Base-by-base conservation (phyloP, 2,797 vertebrate genomes). In the Hippopotamyrus pictus region DNA sequence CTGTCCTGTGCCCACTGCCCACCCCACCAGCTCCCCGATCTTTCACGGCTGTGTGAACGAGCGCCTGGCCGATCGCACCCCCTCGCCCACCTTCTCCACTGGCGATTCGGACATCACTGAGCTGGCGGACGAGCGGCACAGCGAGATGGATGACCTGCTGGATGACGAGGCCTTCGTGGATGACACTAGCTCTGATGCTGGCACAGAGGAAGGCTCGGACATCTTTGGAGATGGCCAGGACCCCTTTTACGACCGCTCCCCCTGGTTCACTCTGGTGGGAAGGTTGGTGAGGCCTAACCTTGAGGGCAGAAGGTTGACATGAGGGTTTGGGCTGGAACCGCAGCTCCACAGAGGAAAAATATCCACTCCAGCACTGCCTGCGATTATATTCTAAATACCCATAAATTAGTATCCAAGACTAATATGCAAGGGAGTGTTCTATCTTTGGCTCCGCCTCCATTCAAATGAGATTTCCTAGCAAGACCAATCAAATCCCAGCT, bases 201-300 rank as follows among this genome's bases (percentile, higher is more conserved):
- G 99, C 93, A 99, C 97, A 0, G 98, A 99, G 95, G 99, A 99
- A 95, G 98, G 98, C 93, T 98, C 98, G 0, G 99, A 99, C 92
- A 97, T 99, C 96, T 99, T 99, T 97, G 98, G 96, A 92, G 99
- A 99, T 29, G 99, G 99, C 93, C 98, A 97, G 92, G 99, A 99
- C 95, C 99, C 99, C 88, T 99, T 99, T 97, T 99, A 99, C 91
- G 99, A 99, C 97, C 97, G 99, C 92, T 99, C 98, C 96, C 98
- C 99, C 94, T 99, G 99, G 99, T 99, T 99, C 97, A 99, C 97
- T 96, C 97, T 99, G 96, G 98, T 99, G 97, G 99, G 99, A 98
- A 99, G 99, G 99, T 99, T 99, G 98, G 99, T 98, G 98, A 97
- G 96, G 96, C 95, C 90, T 17, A 88, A 46, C 22, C 29, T 9